Evolutionary conservation across 1,140 invertebrate genomes (phyloP), one percentile per base, ranked within the genome.

Genomic region (Papilio machaon): DNA sequence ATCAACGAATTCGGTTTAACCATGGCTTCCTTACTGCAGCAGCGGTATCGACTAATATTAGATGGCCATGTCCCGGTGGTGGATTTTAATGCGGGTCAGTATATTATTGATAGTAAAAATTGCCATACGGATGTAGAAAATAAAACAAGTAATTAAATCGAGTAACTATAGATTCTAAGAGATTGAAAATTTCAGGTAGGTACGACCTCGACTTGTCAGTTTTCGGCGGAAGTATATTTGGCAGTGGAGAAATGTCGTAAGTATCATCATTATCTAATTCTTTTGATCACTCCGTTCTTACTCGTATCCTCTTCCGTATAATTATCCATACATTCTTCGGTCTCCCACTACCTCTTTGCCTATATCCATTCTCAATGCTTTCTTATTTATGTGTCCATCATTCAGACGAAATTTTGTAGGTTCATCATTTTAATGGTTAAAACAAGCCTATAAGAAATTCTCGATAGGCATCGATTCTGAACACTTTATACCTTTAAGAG

Each of bases 201-300:
- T 87, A 87, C 47, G 86, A 87, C 43, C 79, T 87, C 0, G 8
- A 10, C 3, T 13, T 84, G n/a, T 43, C 49, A 19, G 80, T 60
- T 1, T 38, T 77, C 9, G 83, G 82, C 46, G 38, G 79, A 4
- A 75, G 80, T 52, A 80, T 87, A 15, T 87, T 84, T 54, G 86
- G 86, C 10, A 83, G 30, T 23, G 86, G 86, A 10, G 80, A 87
- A 6, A 85, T 81, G 30, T 84, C 80, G 85, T 87, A 81, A 80
- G 85, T 82, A 79, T 38, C 3, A 15, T 46, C 5, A 73, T 43
- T 43, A 43, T 6, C 7, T 2, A 6, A 43, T 43, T 43, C 38
- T 7, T n/a, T n/a, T n/a, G n/a, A n/a, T 38, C 6, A 38, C 38
- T 38, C 38, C 38, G 2, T 38, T 38, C 38, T 38, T 38, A 38